phyloP scores from a whole-genome alignment of 1,140 invertebrate genomes.

The Lethocerus indicus region DNA sequence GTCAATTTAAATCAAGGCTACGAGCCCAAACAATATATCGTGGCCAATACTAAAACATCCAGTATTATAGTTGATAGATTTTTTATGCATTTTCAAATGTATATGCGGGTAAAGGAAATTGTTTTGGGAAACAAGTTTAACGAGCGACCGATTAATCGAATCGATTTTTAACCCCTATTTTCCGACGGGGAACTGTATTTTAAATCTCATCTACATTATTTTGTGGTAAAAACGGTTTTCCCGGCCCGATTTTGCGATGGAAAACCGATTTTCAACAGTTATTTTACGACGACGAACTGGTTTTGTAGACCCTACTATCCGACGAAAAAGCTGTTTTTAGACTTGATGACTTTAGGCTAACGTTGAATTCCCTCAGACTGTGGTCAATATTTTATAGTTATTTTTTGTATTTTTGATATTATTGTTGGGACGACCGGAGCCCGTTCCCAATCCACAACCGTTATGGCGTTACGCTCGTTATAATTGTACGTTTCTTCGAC shows the following conservation, averaged over 20 bases:
- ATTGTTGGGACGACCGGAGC: background rate
- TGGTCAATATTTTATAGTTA: background rate
- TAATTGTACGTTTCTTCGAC: background rate
- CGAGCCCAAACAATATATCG: background rate
- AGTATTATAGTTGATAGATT: background rate
- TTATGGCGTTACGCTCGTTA: background rate
- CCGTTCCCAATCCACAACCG: background rate
- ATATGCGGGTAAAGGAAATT: background rate
- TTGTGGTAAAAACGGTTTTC: no score
- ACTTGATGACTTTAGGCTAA: background rate
- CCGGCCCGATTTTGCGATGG: no score
- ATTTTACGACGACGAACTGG: no score
- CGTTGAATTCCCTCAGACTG: background rate
- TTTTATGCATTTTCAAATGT: background rate
- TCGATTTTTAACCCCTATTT: no score
- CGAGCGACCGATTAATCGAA: no score
- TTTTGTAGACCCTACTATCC: no score
- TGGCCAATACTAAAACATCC: background rate
- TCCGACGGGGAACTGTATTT: no score
- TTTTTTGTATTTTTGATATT: background rate
- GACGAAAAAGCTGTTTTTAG: background rate
- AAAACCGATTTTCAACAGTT: no score
- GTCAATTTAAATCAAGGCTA: no score
- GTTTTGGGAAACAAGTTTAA: background rate
- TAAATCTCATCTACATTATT: no score